Evolutionary conservation across 2,113 vertebrate species (phyloP), one percentile per base, ranked within the genome.

Genomic region (Candoia aspera): DNA sequence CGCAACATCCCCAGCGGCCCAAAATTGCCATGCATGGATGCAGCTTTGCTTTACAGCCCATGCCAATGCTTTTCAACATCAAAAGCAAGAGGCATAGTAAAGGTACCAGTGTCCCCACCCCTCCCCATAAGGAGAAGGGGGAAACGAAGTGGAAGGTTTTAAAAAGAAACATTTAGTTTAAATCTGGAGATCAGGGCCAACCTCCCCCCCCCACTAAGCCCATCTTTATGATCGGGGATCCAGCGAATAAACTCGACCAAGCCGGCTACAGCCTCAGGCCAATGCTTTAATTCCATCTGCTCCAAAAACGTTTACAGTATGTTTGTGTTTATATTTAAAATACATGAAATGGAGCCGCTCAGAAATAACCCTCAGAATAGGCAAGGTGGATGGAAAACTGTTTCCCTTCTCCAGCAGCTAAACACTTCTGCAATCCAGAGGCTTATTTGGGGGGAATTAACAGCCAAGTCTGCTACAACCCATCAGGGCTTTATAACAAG

Each of bases 101-200:
- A 42, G 33, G 8, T 8, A 1, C 17, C 33, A 9, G 73, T 3
- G 33, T 33, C 37, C 17, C 6, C 68, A 17, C 62, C 59, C 59
- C 23, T 1, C 26, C 60, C 24, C 12, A 4, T 15, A 17, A 29
- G 24, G 24, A 62, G 29, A n/a, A 68, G 17, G 68, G 33, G 33
- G 0, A 21, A 79, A 79, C 0, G 17, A 79, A 8, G 73, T 42
- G 17, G 33, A 21, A 79, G 68, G 37, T 37, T 37, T 37, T 37
- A 79, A 79, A 33, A 73, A 73, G n/a, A 79, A 79, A 79, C 6
- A 1, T 55, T 13, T 1, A 21, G 8, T 73, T 87, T 73, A 73
- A 64, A 19, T 29, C 37, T n/a, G n/a, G 57, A 19, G 5, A 42
- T 49, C 12, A 8, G 0, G n/a, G 19, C 6, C 0, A 17, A 0